Evolutionary conservation across 2,113 vertebrate genomes (phyloP), one percentile per base, ranked within the genome.

Genomic region (Oplegnathus fasciatus): DNA sequence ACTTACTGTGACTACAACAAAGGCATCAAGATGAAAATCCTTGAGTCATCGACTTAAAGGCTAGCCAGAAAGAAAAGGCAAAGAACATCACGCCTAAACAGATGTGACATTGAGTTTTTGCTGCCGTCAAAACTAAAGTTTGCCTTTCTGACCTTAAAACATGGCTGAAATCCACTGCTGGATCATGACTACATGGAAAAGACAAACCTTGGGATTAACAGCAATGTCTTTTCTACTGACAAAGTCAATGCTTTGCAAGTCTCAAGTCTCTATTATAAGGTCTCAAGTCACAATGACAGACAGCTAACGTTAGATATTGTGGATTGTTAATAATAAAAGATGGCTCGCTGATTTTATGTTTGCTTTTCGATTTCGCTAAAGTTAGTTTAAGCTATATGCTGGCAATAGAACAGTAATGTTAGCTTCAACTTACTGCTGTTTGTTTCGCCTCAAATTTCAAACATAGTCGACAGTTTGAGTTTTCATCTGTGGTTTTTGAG

Each of bases 151-250:
- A 86, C 52, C 75, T 75, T 82, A 55, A 76, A 83, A 78, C 46
- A 9, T 58, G 70, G 84, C 74, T 78, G 57, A 70, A 85, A 68
- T 83, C 67, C 86, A 81, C 64, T 4, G 72, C 66, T 80, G 83
- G 75, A 75, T 74, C 75, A 46, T 32, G 46, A 37, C 20, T 18
- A 5, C 42, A 68, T 75, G 22, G 75, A 52, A 52, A 77, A 69
- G 57, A 69, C 7, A 28, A 66, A 75, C 22, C 13, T 61, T 1
- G 0, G 58, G 32, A 58, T 44, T 55, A 69, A 66, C 62, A 62
- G 28, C 5, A 22, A 10, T 28, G 75, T 30, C 62, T 57, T 34
- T 55, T 18, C 22, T 44, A 28, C 57, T 9, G 32, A 52, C 73
- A 61, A 54, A 68, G n/a, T 24, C 17, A 28, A 9, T 11, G 67